phyloP scores from a whole-genome alignment of 1,140 invertebrate species.

The Euwallacea similis region DNA sequence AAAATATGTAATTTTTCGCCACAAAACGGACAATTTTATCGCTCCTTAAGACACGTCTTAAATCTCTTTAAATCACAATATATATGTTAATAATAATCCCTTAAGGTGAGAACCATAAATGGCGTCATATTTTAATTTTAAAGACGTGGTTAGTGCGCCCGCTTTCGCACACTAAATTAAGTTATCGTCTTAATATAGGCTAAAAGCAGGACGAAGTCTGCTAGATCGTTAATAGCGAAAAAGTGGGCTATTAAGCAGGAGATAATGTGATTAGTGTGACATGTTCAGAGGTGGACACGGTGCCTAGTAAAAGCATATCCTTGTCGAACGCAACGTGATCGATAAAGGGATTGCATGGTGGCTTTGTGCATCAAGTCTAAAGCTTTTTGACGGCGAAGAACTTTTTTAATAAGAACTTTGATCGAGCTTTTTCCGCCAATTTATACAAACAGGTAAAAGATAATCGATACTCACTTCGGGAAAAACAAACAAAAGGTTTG shows the following conservation, averaged over 20 bases:
- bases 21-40: too few species aligned
- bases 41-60: too few species aligned
- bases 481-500: too few species aligned
- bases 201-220: conserved; percentile 33
- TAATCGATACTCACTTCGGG: too few species aligned
- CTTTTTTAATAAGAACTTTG: neutral
- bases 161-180: conserved; percentile 19
- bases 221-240: conserved; percentile 31
- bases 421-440: too few species aligned
- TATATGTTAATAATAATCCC: neutral
- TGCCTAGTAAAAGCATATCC: conserved; percentile 35
- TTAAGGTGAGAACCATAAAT: neutral
- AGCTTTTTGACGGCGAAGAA: neutral
- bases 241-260: conserved; percentile 34
- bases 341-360: conserved; percentile 26
- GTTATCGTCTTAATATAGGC: conserved; percentile 34
- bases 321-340: conserved; percentile 26
- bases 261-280: conserved; percentile 35
- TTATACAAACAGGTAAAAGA: too few species aligned
- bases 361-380: neutral
- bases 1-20: too few species aligned
- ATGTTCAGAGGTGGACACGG: conserved; percentile 33
- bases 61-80: too few species aligned
- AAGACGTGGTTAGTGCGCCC: neutral
- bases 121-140: conserved; percentile 15